Evolutionary conservation across 2,888 invertebrate species (phyloP), one percentile per base, ranked within the genome.

Genomic region (Apeira syringaria): DNA sequence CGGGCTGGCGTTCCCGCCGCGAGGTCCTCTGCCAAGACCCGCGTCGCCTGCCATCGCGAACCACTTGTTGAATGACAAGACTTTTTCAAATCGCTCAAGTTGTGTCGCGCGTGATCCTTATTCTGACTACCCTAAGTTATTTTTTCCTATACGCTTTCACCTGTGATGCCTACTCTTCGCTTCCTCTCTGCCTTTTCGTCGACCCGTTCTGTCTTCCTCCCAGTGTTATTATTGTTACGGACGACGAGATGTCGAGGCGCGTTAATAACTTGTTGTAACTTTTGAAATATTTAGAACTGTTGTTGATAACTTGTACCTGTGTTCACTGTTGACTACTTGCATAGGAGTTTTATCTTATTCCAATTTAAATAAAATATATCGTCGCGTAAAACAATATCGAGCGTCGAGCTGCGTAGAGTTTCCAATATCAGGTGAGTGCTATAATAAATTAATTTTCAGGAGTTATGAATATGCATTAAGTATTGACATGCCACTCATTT

Each of bases 251-350:
- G 57, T 63, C 63, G 65, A 67, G 20, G 63, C 63, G 64, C 72
- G 70, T 61, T 69, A 37, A 37, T 67, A 68, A 77, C 74, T 81
- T 82, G 85, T 86, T 85, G 76, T 76, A 84, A 80, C 80, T 86
- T 85, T 86, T 77, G 74, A 82, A 71, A 82, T 80, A 77, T 87
- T 82, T 86, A 81, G 63, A 72, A 79, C 84, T 83, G 80, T 86
- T 87, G 80, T 83, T 82, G 56, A 73, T 77, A 74, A 83, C 83
- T 85, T 79, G 65, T 74, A 84, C 80, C 86, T 85, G 85, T 87
- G 86, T 87, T 88, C 88, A 75, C 81, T 86, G 87, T 88, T 88
- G 77, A 84, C 82, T 87, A 84, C 76, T 73, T 82, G 72, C 80
- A 77, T 80, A 74, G 60, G 74, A 74, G 64, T 78, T 76, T 67